Evolutionary conservation across 2,113 vertebrate species (phyloP), one percentile per base, ranked within the genome.

Genomic region (Apodemus speciosus): DNA sequence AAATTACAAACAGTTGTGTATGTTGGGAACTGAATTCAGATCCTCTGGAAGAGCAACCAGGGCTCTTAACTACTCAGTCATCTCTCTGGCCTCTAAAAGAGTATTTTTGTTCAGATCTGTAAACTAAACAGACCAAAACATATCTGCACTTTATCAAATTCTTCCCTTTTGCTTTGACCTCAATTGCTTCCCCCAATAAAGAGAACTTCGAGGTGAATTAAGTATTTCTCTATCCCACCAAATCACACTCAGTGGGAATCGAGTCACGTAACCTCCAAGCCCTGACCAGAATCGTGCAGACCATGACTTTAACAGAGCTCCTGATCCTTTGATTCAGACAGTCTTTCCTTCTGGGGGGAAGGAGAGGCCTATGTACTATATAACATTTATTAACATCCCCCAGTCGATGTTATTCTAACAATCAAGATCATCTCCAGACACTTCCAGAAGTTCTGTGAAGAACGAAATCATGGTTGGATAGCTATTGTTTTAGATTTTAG

Each of bases 101-200:
- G 9, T 66, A 66, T 46, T 46, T 84, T 35, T 85, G 43, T 93
- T 88, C 68, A 95, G 53, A 93, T 72, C 46, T 92, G 7, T 93
- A 94, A 53, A 88, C 16, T 62, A 88, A 95, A 81, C 11, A 92
- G 20, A 89, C 62, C 69, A 68, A 89, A 85, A 18, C 85, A 83
- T 91, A 93, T 89, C 58, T 93, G 11, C 40, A 66, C 58, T 60
- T 58, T 71, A 35, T 95, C 71, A 43, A 73, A 73, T 8, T 80
- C 53, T 56, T 94, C 85, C 66, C 38, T 96, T 94, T 94, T 43
- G 90, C 6, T 94, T 94, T 93, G 51, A 46, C 27, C n/a, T 93
- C 64, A 85, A 81, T 15, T 49, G 46, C n/a, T 21, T 30, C 58
- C 76, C 21, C 53, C 3, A 30, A 40, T 64, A 35, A 84, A 93